A percentile compares a stretch with the other conserved stretches of the same genome.
Evolutionary conservation across 2,113 vertebrate genomes (phyloP).

Genomic region (Peromyscus californicus): DNA sequence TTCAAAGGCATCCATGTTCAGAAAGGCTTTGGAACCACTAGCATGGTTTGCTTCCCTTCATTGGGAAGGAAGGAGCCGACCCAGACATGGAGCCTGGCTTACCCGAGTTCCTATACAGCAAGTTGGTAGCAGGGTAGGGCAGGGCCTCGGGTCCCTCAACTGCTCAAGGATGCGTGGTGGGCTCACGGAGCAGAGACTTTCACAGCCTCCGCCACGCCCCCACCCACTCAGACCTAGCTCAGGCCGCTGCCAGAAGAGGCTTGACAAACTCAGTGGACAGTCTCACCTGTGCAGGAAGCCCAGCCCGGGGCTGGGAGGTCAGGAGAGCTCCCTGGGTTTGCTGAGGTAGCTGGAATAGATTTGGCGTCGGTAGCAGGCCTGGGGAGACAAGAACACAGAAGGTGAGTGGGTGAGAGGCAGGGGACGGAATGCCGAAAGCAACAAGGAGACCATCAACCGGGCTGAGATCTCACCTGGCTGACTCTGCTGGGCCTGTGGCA

Average conservation of each 20-base stretch:
- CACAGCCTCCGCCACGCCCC: not conserved
- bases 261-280: not conserved
- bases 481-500: conserved; percentile 94
- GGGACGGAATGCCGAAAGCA: fast-evolving
- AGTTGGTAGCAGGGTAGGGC: not conserved
- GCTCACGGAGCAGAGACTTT: not conserved
- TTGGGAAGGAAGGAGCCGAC: not conserved
- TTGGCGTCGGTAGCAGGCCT: conserved; percentile 95
- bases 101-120: not conserved
- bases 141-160: not conserved
- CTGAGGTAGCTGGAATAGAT: conserved; percentile 98
- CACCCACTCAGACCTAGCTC: not conserved
- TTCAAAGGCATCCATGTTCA: not conserved
- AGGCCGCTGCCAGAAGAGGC: not conserved
- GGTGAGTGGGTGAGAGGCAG: not conserved
- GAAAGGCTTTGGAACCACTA: not conserved
- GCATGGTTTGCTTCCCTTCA: not conserved
- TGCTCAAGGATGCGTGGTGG: not conserved
- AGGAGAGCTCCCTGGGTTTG: conserved; percentile 95
- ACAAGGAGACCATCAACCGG: fast-evolving
- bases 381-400: not conserved
- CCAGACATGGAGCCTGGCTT: not conserved
- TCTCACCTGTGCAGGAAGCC: conserved; percentile 93
- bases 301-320: conserved; percentile 90
- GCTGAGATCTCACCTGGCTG: conserved; percentile 91